Percentiles rank a stretch among this genome's conserved stretches.
These are phyloP conservation scores for Phyllopteryx taeniolatus DNA, from an alignment of 2,113 vertebrate genomes.

Conservation along the genomic window DNA sequence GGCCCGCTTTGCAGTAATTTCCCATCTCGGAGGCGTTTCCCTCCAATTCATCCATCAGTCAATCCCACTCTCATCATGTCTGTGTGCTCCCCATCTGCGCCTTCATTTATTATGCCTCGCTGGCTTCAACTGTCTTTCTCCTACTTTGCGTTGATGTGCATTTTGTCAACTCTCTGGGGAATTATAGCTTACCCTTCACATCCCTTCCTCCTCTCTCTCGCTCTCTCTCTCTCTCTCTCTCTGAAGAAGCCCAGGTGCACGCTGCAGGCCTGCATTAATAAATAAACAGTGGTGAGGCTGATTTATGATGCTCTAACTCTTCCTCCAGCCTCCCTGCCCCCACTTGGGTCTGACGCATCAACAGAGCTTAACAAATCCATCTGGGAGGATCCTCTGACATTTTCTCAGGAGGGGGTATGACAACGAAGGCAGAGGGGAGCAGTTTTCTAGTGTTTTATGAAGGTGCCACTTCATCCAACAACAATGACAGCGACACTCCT, in stretches of 20 bases:
- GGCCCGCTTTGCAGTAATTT: conserved; percentile 18
- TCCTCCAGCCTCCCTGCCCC: conserved; percentile 13
- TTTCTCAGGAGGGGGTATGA: conserved; percentile 40
- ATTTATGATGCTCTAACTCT: conserved; percentile 51
- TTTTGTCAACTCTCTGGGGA: conserved; percentile 45
- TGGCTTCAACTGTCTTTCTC: conserved; percentile 20
- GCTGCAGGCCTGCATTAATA: conserved; percentile 59
- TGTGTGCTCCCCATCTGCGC: conserved; percentile 19
- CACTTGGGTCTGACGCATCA: conserved; percentile 22
- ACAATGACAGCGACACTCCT: neutral
- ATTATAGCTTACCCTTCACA: conserved; percentile 16
- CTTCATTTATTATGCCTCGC: conserved; percentile 20
- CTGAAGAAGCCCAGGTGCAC: conserved; percentile 54
- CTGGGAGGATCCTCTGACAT: conserved; percentile 53
- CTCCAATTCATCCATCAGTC: conserved; percentile 1
- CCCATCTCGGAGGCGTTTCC: conserved; percentile 9
- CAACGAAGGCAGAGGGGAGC: conserved; percentile 10
- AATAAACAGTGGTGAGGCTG: conserved; percentile 56
- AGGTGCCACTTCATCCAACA: neutral
- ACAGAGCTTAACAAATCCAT: conserved; percentile 46
- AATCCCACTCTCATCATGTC: neutral
- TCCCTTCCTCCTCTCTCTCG: conserved; percentile 1
- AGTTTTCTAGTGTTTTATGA: conserved; percentile 17
- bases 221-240: conserved; percentile 12
- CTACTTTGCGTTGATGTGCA: conserved; percentile 39